Evolutionary conservation across 2,113 vertebrate species (phyloP).

Genomic region (Oceanodroma tethys): DNA sequence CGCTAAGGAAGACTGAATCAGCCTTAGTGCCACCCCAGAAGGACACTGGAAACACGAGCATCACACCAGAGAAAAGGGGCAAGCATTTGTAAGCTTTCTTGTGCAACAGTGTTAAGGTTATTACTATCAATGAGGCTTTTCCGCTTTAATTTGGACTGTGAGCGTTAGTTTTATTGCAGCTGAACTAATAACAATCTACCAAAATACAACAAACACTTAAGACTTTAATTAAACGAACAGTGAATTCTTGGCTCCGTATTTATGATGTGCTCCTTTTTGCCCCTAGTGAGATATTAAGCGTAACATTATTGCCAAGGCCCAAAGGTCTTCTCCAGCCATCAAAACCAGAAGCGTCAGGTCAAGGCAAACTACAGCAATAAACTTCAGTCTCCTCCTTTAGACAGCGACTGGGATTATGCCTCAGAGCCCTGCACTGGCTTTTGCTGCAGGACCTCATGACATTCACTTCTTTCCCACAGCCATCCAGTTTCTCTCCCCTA

Average conservation of each 20-base stretch:
- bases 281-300: rapidly evolving
- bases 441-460: neutral
- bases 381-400: neutral
- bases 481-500: neutral
- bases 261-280: neutral
- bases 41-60: neutral
- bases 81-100: neutral
- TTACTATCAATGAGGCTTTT: neutral
- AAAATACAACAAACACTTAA: neutral
- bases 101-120: neutral
- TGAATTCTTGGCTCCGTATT: neutral
- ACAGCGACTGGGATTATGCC: neutral
- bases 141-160: neutral
- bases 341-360: neutral
- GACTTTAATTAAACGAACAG: neutral
- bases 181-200: neutral
- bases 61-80: neutral
- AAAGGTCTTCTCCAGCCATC: neutral
- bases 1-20: neutral
- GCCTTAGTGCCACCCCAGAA: neutral
- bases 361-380: neutral
- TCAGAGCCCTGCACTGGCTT: neutral
- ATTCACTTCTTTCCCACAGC: neutral
- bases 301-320: neutral
- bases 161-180: neutral